These are phyloP conservation scores for Etheostoma spectabile DNA, from an alignment of 2,113 vertebrate species.

Conservation along the genomic window DNA sequence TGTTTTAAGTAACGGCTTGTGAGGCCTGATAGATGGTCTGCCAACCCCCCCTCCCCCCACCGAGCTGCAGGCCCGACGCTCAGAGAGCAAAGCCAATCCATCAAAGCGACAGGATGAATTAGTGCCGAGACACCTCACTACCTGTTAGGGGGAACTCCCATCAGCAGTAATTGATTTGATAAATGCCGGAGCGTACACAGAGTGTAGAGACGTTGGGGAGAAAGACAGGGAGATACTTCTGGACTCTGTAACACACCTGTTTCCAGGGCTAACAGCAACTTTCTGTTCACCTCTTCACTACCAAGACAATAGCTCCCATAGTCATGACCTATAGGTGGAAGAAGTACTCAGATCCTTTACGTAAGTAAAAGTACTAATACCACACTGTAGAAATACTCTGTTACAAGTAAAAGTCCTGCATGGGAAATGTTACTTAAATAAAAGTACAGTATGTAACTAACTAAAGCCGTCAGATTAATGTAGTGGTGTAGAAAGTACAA, in stretches of 20 bases:
- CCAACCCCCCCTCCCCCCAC: constrained; percentile 8
- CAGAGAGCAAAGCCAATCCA: constrained; percentile 71
- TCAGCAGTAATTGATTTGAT: constrained; percentile 77
- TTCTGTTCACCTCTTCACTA: neutral
- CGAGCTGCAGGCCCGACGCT: constrained; percentile 18
- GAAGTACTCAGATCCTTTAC: too few relatives aligned
- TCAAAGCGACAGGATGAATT: constrained; percentile 77
- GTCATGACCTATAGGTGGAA: too few relatives aligned
- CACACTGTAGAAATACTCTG: too few relatives aligned
- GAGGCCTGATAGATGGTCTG: constrained; percentile 73
- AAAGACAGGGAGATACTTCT: constrained; percentile 16
- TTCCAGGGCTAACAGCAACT: neutral
- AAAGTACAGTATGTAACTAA: too few relatives aligned
- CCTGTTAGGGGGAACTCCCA: constrained; percentile 73
- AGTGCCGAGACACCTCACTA: constrained; percentile 71
- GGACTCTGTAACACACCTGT: neutral
- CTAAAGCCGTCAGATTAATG: too few relatives aligned
- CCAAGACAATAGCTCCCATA: neutral
- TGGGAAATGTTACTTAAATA: too few relatives aligned
- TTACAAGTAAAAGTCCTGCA: too few relatives aligned
- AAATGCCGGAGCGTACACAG: constrained; percentile 57
- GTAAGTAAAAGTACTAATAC: too few relatives aligned
- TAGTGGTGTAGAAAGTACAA: too few relatives aligned
- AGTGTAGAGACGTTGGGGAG: constrained; percentile 35
- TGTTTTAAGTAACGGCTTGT: constrained; percentile 76